Conservation (phyloP, 2,113 vertebrate species). For the Rhipidura dahli region DNA sequence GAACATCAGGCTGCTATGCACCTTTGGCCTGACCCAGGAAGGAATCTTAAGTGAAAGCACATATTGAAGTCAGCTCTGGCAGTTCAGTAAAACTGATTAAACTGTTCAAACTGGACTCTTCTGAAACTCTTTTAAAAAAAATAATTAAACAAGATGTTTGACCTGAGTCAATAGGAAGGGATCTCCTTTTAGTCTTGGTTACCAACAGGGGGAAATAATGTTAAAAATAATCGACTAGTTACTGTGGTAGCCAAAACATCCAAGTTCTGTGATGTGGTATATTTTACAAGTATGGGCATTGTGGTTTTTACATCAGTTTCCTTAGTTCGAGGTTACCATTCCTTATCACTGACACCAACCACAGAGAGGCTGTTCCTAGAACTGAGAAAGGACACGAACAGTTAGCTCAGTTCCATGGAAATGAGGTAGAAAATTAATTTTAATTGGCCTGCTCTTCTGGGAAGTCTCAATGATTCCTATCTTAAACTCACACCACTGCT, state of each 20-base stretch:
- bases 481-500: neutral
- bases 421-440: neutral
- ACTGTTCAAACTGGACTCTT: neutral
- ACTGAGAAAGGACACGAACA: neutral
- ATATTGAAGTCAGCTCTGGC: neutral
- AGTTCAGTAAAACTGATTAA: neutral
- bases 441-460: neutral
- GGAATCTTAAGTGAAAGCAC: neutral
- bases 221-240: neutral
- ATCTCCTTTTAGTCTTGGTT: neutral
- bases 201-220: neutral
- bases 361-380: neutral
- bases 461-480: neutral
- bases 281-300: neutral
- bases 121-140: neutral
- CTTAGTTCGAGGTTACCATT: neutral
- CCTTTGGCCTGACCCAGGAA: neutral
- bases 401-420: neutral
- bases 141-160: neutral
- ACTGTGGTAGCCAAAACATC: neutral
- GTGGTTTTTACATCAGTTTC: neutral
- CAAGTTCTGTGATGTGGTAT: neutral
- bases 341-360: neutral
- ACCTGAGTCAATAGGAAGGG: neutral
- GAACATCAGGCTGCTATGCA: neutral